Conservation (phyloP, 2,888 invertebrate genomes). For the Nephrotoma appendiculata region DNA sequence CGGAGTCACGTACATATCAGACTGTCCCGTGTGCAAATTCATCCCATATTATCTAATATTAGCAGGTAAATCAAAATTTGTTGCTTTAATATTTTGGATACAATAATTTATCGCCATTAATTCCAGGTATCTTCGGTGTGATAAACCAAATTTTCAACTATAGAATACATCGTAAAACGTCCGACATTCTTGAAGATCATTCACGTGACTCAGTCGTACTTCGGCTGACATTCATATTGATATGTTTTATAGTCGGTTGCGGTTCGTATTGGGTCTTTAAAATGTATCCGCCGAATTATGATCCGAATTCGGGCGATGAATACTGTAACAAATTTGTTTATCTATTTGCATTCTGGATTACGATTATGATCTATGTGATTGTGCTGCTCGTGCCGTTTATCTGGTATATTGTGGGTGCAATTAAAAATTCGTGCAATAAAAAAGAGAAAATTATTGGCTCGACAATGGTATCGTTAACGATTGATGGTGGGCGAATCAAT, state of each 20-base stretch:
- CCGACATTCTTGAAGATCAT: background rate
- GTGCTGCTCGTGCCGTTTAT: background rate
- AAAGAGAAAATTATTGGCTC: background rate
- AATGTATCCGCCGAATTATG: background rate
- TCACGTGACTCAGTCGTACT: background rate
- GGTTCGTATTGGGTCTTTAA: background rate
- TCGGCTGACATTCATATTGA: background rate
- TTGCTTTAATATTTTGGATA: background rate
- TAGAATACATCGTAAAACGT: background rate
- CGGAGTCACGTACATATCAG: background rate
- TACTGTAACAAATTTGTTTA: conserved; percentile 3
- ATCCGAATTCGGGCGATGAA: background rate
- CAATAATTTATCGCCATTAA: background rate
- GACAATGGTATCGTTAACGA: background rate
- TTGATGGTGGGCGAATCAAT: background rate
- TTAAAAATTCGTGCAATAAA: background rate
- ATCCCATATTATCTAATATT: background rate
- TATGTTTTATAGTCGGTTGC: background rate
- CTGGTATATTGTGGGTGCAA: background rate
- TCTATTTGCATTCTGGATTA: conserved; percentile 1
- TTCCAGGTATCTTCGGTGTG: background rate
- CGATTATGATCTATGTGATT: background rate
- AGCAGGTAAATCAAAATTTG: background rate
- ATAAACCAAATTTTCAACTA: background rate
- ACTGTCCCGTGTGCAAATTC: background rate